A percentile compares a stretch with the other conserved stretches of the same genome.
phyloP scores from a whole-genome alignment of 1,140 invertebrate genomes.

The Drosophila jambulina region DNA sequence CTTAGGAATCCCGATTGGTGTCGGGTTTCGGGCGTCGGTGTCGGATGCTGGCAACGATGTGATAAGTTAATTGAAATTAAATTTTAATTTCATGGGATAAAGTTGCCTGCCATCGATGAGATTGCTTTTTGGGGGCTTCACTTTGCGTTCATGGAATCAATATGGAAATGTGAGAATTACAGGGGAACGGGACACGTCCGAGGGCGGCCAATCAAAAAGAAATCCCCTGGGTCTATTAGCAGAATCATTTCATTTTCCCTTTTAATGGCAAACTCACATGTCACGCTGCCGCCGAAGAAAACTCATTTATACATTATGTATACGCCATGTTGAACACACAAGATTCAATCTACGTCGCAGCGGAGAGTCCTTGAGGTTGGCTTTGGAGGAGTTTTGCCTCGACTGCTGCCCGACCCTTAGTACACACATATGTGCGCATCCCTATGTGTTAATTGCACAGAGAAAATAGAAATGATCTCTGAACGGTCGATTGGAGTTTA shows the following conservation, averaged over 20 bases:
- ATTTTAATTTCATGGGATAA: constrained; percentile 61
- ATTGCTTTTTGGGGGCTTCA: constrained; percentile 31
- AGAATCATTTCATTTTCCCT: constrained; percentile 60
- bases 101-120: constrained; percentile 46
- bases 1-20: constrained; percentile 27
- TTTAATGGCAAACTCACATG: constrained; percentile 53
- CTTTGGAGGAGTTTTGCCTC: constrained; percentile 11
- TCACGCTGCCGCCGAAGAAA: constrained; percentile 44
- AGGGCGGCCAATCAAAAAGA: constrained; percentile 48
- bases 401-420: neutral
- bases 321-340: constrained; percentile 53
- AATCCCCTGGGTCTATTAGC: constrained; percentile 57
- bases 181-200: constrained; percentile 5
- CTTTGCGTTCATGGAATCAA: constrained; percentile 27
- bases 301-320: constrained; percentile 63
- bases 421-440: neutral
- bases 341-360: constrained; percentile 45
- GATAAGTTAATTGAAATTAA: constrained; percentile 67
- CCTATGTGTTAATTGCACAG: constrained; percentile 26
- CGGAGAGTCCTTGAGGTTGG: constrained; percentile 18
- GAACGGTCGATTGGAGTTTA: constrained; percentile 6
- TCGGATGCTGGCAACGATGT: constrained; percentile 54
- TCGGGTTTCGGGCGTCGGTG: constrained; percentile 42
- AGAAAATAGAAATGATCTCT: constrained; percentile 15
- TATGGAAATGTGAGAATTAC: constrained; percentile 38